Conservation (phyloP, 2,888 invertebrate genomes). For the Cotesia congregata region DNA sequence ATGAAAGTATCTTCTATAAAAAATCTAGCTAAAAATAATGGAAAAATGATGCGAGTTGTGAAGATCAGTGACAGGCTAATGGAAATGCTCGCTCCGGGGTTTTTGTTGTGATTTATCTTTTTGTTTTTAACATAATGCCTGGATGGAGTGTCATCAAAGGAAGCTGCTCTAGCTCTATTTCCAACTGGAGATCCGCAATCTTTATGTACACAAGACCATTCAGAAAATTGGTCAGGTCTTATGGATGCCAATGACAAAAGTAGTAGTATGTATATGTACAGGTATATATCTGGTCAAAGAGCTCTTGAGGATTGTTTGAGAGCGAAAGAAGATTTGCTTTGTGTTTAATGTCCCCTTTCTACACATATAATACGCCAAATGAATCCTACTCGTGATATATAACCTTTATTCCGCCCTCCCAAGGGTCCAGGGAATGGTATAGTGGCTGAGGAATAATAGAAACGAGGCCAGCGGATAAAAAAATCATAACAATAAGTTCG, state of each 20-base stretch:
- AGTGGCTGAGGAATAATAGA: not conserved
- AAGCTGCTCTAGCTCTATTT: not conserved
- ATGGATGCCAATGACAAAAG: conserved; percentile 12
- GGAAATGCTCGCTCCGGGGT: conserved; percentile 7
- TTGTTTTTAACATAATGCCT: conserved; percentile 21
- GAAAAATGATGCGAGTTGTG: not conserved
- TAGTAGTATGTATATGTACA: not conserved
- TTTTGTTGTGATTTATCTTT: conserved; percentile 19
- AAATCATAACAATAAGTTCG: not conserved
- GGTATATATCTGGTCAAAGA: conserved; percentile 13
- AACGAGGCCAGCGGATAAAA: not conserved
- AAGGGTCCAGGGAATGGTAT: not conserved
- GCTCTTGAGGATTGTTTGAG: conserved; percentile 7
- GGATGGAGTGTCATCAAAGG: conserved; percentile 22
- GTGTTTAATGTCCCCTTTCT: conserved; percentile 14
- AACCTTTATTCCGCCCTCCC: not conserved
- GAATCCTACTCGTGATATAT: conserved; percentile 16
- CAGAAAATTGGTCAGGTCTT: conserved; percentile 10
- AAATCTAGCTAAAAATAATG: not conserved
- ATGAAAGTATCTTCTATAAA: not conserved
- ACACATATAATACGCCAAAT: conserved; percentile 17
- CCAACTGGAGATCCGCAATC: conserved; percentile 4
- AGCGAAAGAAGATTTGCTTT: conserved; percentile 21
- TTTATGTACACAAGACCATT: conserved; percentile 6
- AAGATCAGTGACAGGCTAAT: conserved; percentile 23